A percentile compares a stretch with the other conserved stretches of the same genome.
These are phyloP conservation scores for Drosophila incognita DNA, from an alignment of 2,888 invertebrate genomes.

Conservation along the genomic window DNA sequence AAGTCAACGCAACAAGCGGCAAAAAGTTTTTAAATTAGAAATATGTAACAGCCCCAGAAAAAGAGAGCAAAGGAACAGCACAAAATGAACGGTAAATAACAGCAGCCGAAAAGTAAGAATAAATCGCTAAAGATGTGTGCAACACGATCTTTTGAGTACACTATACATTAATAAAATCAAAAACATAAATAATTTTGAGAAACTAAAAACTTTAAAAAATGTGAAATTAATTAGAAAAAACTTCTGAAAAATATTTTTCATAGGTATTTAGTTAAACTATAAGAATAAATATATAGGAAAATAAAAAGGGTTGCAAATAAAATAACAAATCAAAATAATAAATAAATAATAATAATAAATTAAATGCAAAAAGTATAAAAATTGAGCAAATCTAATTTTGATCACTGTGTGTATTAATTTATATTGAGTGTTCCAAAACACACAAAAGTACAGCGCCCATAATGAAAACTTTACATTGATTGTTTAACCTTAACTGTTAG, in stretches of 20 bases:
- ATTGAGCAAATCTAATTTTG: not conserved
- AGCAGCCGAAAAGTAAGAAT: slow-evolving; percentile 9
- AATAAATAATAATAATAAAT: too few species aligned
- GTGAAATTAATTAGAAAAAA: not conserved
- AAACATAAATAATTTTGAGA: not conserved
- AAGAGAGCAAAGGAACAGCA: slow-evolving; percentile 27
- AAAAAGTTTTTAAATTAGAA: slow-evolving; percentile 52
- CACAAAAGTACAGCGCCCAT: not conserved
- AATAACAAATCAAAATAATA: not conserved
- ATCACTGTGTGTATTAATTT: not conserved
- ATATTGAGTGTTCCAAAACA: not conserved
- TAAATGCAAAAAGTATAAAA: too few species aligned
- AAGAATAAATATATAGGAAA: not conserved
- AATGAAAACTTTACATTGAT: not conserved
- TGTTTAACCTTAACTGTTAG: not conserved
- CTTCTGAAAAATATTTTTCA: not conserved
- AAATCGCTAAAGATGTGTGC: not conserved
- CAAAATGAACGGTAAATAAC: slow-evolving; percentile 64
- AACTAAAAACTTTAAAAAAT: not conserved
- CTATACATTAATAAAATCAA: not conserved
- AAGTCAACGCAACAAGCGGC: slow-evolving; percentile 48
- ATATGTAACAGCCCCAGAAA: slow-evolving; percentile 28
- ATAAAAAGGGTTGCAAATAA: not conserved
- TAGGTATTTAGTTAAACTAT: not conserved
- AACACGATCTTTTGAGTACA: not conserved